A percentile compares a stretch with the other conserved stretches of the same genome.
Evolutionary conservation across 2,113 vertebrate genomes (phyloP).

Genomic region (Axis porcinus): DNA sequence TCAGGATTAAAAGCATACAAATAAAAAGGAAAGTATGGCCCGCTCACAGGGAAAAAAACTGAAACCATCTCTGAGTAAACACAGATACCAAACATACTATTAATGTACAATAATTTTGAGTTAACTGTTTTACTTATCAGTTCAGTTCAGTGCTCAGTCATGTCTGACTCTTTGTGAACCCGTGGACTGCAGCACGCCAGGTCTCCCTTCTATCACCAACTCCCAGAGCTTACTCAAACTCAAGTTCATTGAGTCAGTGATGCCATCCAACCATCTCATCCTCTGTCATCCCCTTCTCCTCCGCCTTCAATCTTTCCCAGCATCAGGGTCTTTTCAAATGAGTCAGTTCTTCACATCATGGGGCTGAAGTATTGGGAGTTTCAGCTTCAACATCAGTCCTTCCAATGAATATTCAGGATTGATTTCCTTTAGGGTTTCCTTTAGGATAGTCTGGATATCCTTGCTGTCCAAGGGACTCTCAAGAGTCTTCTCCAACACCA

Average conservation of each 20-base stretch:
- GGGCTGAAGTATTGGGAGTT: background rate
- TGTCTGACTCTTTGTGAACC: background rate
- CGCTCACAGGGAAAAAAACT: background rate
- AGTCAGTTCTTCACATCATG: background rate
- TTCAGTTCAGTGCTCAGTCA: background rate
- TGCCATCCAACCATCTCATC: background rate
- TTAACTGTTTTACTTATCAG: background rate
- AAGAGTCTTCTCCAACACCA: background rate
- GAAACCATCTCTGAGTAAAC: background rate
- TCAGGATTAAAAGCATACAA: background rate
- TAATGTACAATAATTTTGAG: background rate
- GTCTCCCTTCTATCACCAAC: background rate
- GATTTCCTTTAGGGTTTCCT: background rate
- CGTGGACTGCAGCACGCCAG: accelerated
- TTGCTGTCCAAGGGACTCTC: background rate
- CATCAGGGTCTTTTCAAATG: background rate
- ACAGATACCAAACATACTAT: background rate
- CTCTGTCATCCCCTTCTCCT: background rate
- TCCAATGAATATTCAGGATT: background rate
- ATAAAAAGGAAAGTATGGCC: background rate
- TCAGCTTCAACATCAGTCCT: background rate
- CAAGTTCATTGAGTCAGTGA: background rate
- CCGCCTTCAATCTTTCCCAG: background rate
- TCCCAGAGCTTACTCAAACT: background rate
- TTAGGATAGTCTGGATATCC: background rate